phyloP scores from a whole-genome alignment of 1,140 invertebrate species.

The Whitmania pigra region DNA sequence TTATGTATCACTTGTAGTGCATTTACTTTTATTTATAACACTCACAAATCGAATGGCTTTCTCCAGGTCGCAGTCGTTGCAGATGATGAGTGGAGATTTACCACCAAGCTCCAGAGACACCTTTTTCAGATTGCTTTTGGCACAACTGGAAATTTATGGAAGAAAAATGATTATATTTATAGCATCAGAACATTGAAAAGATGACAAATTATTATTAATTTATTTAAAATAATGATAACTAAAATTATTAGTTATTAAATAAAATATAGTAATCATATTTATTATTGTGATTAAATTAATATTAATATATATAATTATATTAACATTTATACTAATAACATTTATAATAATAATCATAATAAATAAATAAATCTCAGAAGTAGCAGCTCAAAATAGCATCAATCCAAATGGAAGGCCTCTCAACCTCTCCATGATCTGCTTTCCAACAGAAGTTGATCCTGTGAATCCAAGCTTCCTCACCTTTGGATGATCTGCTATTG shows the following conservation, averaged over 20 bases:
- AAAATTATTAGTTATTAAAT: too few relatives aligned
- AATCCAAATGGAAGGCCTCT: background rate
- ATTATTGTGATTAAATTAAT: too few relatives aligned
- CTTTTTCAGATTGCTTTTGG: constrained; percentile 79
- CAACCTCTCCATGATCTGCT: constrained; percentile 65
- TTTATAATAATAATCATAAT: too few relatives aligned
- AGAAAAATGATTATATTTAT: too few relatives aligned
- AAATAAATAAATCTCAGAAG: too few relatives aligned
- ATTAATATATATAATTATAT: too few relatives aligned
- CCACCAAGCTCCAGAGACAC: constrained; percentile 81
- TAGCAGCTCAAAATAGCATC: background rate
- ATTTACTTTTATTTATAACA: constrained; percentile 19
- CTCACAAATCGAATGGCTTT: constrained; percentile 74
- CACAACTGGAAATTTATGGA: constrained; percentile 50
- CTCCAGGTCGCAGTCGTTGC: constrained; percentile 79
- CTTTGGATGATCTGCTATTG: constrained; percentile 66
- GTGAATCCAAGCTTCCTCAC: constrained; percentile 86
- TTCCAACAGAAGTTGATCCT: constrained; percentile 75
- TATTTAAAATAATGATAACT: too few relatives aligned
- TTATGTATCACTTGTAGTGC: background rate
- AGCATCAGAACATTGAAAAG: too few relatives aligned
- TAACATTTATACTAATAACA: too few relatives aligned
- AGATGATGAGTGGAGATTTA: constrained; percentile 85
- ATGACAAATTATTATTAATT: too few relatives aligned
- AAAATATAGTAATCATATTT: too few relatives aligned